Percentiles rank a stretch among this genome's conserved stretches.
phyloP scores from a whole-genome alignment of 2,113 vertebrate species.

The Xenopus laevis region DNA sequence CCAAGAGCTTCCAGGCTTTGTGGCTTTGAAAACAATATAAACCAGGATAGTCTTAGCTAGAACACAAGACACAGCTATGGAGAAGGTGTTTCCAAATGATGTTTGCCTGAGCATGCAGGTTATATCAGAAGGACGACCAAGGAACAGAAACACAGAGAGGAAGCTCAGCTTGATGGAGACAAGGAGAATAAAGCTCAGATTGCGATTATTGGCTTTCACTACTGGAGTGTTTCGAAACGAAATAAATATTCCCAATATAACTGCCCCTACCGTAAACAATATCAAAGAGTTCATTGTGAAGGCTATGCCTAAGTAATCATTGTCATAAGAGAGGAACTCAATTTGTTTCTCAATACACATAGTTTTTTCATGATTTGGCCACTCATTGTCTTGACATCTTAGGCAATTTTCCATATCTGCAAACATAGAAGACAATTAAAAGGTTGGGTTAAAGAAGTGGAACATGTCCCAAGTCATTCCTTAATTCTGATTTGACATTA shows the following conservation, averaged over 20 bases:
- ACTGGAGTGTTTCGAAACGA: background rate
- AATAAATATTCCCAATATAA: background rate
- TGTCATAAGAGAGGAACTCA: no score
- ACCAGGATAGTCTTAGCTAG: slow-evolving; percentile 68
- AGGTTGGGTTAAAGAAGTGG: background rate
- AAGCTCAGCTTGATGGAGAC: no score
- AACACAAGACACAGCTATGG: slow-evolving; percentile 53
- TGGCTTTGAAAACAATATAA: slow-evolving; percentile 44
- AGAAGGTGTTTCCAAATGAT: background rate
- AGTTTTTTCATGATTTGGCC: no score
- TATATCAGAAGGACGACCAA: background rate
- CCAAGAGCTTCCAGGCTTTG: slow-evolving; percentile 47
- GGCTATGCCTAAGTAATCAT: no score
- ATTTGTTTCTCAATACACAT: no score
- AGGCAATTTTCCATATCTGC: no score
- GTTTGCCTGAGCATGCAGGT: background rate
- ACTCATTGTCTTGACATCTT: no score
- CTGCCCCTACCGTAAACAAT: no score
- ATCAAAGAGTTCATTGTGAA: background rate
- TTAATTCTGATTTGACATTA: no score
- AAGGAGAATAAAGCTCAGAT: no score
- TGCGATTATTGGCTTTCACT: background rate
- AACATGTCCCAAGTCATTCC: no score
- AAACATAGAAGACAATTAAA: background rate
- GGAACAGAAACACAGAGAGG: no score